Percentiles rank a stretch among this genome's conserved stretches.
Conservation (phyloP, 2,888 invertebrate genomes). For the Cheilosia soror region DNA sequence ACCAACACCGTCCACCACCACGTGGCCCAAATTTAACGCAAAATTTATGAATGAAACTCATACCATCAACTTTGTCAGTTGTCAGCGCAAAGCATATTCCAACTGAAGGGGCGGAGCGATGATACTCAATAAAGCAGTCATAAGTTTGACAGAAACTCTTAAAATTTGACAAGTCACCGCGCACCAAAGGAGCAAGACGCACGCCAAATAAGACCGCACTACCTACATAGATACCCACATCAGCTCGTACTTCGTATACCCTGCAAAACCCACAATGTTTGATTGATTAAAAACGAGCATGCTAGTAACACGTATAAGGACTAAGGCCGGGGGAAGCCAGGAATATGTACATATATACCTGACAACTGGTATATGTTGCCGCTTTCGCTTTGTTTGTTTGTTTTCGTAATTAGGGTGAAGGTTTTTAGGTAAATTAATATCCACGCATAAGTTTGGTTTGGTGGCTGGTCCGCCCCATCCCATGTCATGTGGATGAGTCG, state of each 20-base stretch:
- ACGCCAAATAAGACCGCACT: slow-evolving; percentile 59
- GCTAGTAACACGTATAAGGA: slow-evolving; percentile 67
- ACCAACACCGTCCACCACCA: slow-evolving; percentile 5
- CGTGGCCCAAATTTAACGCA: slow-evolving; percentile 60
- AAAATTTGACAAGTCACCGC: slow-evolving; percentile 72
- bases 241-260: neutral
- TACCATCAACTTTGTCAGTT: slow-evolving; percentile 59
- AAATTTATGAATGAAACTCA: slow-evolving; percentile 74
- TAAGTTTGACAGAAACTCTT: slow-evolving; percentile 72
- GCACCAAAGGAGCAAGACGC: slow-evolving; percentile 46
- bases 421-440: slow-evolving; percentile 74
- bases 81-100: slow-evolving; percentile 54
- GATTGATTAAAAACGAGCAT: slow-evolving; percentile 74
- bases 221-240: slow-evolving; percentile 11
- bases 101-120: slow-evolving; percentile 47
- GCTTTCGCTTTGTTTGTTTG: slow-evolving; percentile 59
- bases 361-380: neutral
- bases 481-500: slow-evolving; percentile 69
- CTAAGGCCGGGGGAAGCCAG: slow-evolving; percentile 3
- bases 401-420: slow-evolving; percentile 71
- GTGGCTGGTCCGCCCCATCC: slow-evolving; percentile 22
- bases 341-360: neutral
- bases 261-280: slow-evolving; percentile 54
- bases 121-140: slow-evolving; percentile 73
- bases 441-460: slow-evolving; percentile 55